Evolutionary conservation across 2,797 vertebrate species (phyloP), one percentile per base, ranked within the genome.

Genomic region (Epinephelus malabaricus): DNA sequence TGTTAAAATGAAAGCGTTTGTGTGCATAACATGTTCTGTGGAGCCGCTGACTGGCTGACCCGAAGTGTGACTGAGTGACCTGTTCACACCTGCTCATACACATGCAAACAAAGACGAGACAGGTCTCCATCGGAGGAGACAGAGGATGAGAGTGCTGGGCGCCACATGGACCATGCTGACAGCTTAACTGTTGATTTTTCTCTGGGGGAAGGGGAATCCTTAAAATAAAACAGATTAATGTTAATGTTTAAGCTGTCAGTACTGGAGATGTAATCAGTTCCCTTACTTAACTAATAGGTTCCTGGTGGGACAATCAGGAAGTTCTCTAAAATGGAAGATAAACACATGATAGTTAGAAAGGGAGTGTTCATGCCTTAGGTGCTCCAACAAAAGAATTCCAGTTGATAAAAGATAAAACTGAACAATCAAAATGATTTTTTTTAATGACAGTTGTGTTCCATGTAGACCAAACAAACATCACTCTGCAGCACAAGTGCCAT

Each of bases 11-110:
- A 75, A 69, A 51, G 62, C 34, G 67, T 69, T 15, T 70, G 68
- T 77, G 63, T 69, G 62, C 49, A 27, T 11, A 59, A 17, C 51
- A 3, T 47, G 45, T 54, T 40, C 14, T 53, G 17, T 40, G 19
- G 43, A 19, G 25, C n/a, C 47, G 25, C 3, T 27, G 34, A 46
- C 62, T 68, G 69, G 23, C 5, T 50, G 64, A 59, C 18, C 58
- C 34, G 30, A 34, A 38, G n/a, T 60, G 47, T 30, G 55, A 49
- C 79, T 71, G 54, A 12, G 8, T 51, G 27, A 34, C 47, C 38
- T 75, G 69, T 69, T 51, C 56, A 70, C 78, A 70, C 67, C 58
- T 61, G 51, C 0, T 25, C 45, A 76, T 82, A 62, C 27, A 69
- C 25, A 55, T 0, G 66, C 61, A 84, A 76, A 77, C 70, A 43